These are phyloP conservation scores for Ormyrus nitidulus DNA, from an alignment of 2,888 invertebrate genomes.

Conservation along the genomic window DNA sequence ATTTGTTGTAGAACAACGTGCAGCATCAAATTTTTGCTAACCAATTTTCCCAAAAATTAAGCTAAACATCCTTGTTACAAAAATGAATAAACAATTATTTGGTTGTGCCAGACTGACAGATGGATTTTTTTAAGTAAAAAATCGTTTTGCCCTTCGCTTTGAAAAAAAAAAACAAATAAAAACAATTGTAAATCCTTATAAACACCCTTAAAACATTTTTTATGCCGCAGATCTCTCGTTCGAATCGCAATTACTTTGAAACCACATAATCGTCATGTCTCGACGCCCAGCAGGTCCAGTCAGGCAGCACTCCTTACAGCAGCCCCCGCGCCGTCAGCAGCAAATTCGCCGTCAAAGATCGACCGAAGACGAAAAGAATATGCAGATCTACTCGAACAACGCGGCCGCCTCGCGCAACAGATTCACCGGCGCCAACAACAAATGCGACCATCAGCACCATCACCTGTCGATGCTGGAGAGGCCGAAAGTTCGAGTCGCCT, in stretches of 20 bases:
- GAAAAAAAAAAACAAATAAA: too few relatives aligned
- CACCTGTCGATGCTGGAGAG: constrained; percentile 57
- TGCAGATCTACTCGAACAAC: constrained; percentile 61
- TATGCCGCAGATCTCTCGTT: too few relatives aligned
- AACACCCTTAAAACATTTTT: too few relatives aligned
- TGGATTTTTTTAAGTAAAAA: too few relatives aligned
- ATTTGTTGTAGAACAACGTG: not conserved
- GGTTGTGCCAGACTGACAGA: too few relatives aligned
- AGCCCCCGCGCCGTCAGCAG: constrained; percentile 62
- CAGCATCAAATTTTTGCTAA: not conserved
- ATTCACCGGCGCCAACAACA: constrained; percentile 53
- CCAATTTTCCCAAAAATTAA: too few relatives aligned
- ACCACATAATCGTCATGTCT: not conserved
- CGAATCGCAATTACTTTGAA: too few relatives aligned
- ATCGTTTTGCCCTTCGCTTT: too few relatives aligned
- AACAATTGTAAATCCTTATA: too few relatives aligned
- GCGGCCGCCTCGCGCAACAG: constrained; percentile 57
- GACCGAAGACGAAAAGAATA: constrained; percentile 67
- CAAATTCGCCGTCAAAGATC: constrained; percentile 70
- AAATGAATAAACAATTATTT: too few relatives aligned
- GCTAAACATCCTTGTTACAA: too few relatives aligned
- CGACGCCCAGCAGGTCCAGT: constrained; percentile 58
- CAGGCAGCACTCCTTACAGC: constrained; percentile 71
- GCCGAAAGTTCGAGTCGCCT: constrained; percentile 70
- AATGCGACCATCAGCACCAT: constrained; percentile 17